Conservation (phyloP, 2,888 invertebrate species). For the Lycaena phlaeas region DNA sequence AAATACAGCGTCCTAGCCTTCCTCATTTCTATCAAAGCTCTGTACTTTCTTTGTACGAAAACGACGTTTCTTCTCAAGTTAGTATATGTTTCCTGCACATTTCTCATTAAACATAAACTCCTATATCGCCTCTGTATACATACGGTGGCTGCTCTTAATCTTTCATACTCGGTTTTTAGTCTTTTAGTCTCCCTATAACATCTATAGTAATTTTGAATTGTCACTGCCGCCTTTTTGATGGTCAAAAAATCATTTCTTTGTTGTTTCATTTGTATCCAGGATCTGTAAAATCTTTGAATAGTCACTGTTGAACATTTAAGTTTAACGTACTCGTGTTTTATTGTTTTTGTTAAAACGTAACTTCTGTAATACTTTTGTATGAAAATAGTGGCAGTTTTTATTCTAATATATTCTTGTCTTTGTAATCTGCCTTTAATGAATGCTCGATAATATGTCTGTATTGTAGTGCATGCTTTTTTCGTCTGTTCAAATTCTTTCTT, state of each 20-base stretch:
- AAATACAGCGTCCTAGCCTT: conserved; percentile 33
- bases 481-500: conserved; percentile 32
- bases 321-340: conserved; percentile 33
- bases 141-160: conserved; percentile 40
- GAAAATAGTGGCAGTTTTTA: conserved; percentile 39
- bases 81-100: conserved; percentile 37
- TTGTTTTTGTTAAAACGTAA: conserved; percentile 37
- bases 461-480: conserved; percentile 42
- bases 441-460: conserved; percentile 58
- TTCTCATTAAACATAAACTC: conserved; percentile 38
- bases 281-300: conserved; percentile 39
- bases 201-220: conserved; percentile 36
- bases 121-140: conserved; percentile 55
- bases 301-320: conserved; percentile 29
- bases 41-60: conserved; percentile 50
- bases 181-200: conserved; percentile 30
- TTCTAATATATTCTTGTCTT: conserved; percentile 38
- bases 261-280: conserved; percentile 29
- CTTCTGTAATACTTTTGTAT: conserved; percentile 47
- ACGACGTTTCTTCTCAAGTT: conserved; percentile 31
- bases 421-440: conserved; percentile 37
- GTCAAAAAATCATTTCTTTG: conserved; percentile 29
- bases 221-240: conserved; percentile 27
- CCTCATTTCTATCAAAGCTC: conserved; percentile 38
- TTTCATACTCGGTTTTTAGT: conserved; percentile 38